Evolutionary conservation across 2,113 vertebrate species (phyloP).

Genomic region (Furnarius figulus): DNA sequence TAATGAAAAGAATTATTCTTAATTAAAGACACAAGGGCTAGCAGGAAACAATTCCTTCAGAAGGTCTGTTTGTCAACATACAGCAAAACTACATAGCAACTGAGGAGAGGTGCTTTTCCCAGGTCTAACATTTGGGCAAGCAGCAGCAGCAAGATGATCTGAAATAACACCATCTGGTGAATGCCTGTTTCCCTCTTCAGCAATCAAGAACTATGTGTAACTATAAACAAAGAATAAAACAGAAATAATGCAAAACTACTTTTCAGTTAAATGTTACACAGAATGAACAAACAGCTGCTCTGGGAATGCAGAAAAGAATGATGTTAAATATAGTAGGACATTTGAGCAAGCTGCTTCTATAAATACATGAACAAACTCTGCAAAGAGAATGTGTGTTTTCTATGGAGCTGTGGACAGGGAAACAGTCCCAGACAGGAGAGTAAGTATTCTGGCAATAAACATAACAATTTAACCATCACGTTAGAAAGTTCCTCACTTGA

Average conservation of each 20-base stretch:
- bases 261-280: not conserved
- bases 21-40: not conserved
- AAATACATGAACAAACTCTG: not conserved
- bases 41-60: not conserved
- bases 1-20: not conserved
- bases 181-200: not conserved
- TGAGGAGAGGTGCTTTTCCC: not conserved
- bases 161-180: conserved; percentile 38
- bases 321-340: not conserved
- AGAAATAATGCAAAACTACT: conserved; percentile 18
- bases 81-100: not conserved
- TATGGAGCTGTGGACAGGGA: not conserved
- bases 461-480: not conserved
- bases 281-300: conserved; percentile 28
- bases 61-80: conserved; percentile 26
- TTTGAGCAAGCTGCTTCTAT: not conserved
- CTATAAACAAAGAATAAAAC: conserved; percentile 26
- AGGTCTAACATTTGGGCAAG: conserved; percentile 7
- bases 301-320: not conserved
- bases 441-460: not conserved
- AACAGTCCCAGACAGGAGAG: not conserved
- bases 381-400: not conserved
- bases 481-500: not conserved
- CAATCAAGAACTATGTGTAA: not conserved
- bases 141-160: conserved; percentile 28